Evolutionary conservation across 2,888 invertebrate genomes (phyloP).

Genomic region (Lithophane semibrunnea): DNA sequence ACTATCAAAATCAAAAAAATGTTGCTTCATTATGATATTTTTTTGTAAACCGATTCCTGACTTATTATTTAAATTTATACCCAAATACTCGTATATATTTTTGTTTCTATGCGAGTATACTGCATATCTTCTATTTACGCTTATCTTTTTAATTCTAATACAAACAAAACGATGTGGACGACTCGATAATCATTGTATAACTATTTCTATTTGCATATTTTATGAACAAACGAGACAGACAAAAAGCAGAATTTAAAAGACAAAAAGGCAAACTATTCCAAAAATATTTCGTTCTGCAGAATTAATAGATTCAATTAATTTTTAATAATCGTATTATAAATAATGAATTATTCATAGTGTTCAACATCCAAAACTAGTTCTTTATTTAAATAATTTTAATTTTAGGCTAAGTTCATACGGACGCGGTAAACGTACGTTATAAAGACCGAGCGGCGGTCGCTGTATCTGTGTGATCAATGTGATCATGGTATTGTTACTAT

Average conservation of each 20-base stretch:
- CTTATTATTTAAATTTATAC: neutral
- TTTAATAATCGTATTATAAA: conserved; percentile 59
- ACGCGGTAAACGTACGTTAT: neutral
- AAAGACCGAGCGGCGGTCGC: no score
- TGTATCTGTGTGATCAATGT: neutral
- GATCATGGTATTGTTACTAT: neutral
- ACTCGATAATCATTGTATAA: conserved; percentile 8
- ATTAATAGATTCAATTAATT: conserved; percentile 53
- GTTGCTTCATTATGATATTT: neutral
- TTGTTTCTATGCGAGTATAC: neutral
- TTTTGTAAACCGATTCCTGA: neutral
- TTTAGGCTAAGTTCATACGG: conserved; percentile 40
- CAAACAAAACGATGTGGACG: neutral
- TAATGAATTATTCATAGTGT: conserved; percentile 64
- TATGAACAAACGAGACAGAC: conserved; percentile 9
- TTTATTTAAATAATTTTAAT: conserved; percentile 37
- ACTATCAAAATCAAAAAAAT: neutral
- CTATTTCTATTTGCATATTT: conserved; percentile 37
- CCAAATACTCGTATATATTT: neutral
- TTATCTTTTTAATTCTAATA: conserved; percentile 12
- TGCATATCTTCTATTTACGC: neutral
- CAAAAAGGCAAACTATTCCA: conserved; percentile 34
- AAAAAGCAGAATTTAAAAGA: conserved; percentile 9
- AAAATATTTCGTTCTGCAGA: conserved; percentile 44
- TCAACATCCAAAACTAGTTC: conserved; percentile 55